Evolutionary conservation across 2,888 invertebrate genomes (phyloP).

Genomic region (Ennomos fuscantarius): DNA sequence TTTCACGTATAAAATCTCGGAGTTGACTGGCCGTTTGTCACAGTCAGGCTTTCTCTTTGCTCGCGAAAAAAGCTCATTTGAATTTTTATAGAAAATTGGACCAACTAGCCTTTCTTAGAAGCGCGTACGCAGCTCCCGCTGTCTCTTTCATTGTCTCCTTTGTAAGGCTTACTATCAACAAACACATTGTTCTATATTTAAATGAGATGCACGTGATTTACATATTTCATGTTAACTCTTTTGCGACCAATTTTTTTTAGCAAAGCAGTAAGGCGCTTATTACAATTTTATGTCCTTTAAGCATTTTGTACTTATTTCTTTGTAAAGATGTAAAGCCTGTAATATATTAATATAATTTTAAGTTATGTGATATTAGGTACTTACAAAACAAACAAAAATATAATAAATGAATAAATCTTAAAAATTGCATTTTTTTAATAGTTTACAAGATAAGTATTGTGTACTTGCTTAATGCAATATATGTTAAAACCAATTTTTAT

Average conservation of each 20-base stretch:
- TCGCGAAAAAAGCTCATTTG: constrained; percentile 79
- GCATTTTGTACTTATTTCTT: too few relatives aligned
- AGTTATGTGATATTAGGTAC: too few relatives aligned
- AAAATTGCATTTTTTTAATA: too few relatives aligned
- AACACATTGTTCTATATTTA: constrained; percentile 38
- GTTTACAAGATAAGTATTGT: too few relatives aligned
- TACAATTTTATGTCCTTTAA: too few relatives aligned
- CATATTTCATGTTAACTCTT: constrained; percentile 27
- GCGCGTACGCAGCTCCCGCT: constrained; percentile 49
- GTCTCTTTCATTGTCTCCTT: constrained; percentile 9
- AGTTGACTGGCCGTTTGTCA: constrained; percentile 58
- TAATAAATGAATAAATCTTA: too few relatives aligned
- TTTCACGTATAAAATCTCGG: constrained; percentile 67
- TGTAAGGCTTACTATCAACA: constrained; percentile 33
- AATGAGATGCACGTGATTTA: constrained; percentile 30
- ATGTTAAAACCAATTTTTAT: too few relatives aligned
- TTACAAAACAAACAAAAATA: too few relatives aligned
- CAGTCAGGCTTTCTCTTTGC: constrained; percentile 75
- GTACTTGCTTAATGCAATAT: too few relatives aligned
- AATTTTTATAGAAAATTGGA: constrained; percentile 80
- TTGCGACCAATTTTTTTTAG: constrained; percentile 35
- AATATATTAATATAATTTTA: too few relatives aligned
- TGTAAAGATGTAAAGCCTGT: too few relatives aligned
- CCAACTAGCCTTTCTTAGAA: constrained; percentile 70
- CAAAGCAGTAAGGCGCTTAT: background rate